Evolutionary conservation across 1,140 invertebrate species (phyloP).

Genomic region (Trigoniulus corallinus): DNA sequence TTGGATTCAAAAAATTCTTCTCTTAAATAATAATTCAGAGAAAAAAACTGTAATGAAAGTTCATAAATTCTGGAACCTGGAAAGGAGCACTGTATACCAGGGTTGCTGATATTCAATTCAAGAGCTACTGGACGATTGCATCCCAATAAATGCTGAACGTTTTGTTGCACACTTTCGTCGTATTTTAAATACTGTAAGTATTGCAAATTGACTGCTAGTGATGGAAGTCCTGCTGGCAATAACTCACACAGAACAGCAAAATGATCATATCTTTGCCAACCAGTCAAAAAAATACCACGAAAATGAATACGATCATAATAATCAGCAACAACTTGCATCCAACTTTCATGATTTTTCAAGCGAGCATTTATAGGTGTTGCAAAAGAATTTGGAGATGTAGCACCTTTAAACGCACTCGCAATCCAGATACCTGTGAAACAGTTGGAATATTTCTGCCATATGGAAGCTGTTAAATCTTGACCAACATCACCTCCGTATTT

Average conservation of each 20-base stretch:
- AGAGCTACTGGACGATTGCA: constrained; percentile 12
- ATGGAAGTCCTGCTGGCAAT: constrained; percentile 42
- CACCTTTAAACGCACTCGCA: constrained; percentile 41
- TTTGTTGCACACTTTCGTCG: constrained; percentile 7
- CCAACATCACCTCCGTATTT: constrained; percentile 30
- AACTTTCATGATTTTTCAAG: constrained; percentile 30
- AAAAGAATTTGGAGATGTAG: constrained; percentile 24
- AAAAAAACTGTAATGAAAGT: constrained; percentile 12
- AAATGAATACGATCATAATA: constrained; percentile 21
- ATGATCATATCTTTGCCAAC: constrained; percentile 46
- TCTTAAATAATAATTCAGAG: constrained; percentile 10
- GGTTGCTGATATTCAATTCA: constrained; percentile 15
- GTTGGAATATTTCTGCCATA: constrained; percentile 31
- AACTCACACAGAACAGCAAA: constrained; percentile 46
- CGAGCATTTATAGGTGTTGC: constrained; percentile 29
- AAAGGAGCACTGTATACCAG: constrained; percentile 18
- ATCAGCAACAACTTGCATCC: constrained; percentile 22
- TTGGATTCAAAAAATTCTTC: constrained; percentile 13
- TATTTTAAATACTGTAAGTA: constrained; percentile 14
- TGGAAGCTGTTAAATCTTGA: constrained; percentile 21
- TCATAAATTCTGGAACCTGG: constrained; percentile 22
- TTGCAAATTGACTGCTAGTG: constrained; percentile 28
- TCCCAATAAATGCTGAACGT: constrained; percentile 6
- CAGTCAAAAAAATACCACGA: constrained; percentile 32
- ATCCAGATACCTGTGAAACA: constrained; percentile 38